phyloP scores from a whole-genome alignment of 2,888 invertebrate genomes.

The Melinaea menophilus region DNA sequence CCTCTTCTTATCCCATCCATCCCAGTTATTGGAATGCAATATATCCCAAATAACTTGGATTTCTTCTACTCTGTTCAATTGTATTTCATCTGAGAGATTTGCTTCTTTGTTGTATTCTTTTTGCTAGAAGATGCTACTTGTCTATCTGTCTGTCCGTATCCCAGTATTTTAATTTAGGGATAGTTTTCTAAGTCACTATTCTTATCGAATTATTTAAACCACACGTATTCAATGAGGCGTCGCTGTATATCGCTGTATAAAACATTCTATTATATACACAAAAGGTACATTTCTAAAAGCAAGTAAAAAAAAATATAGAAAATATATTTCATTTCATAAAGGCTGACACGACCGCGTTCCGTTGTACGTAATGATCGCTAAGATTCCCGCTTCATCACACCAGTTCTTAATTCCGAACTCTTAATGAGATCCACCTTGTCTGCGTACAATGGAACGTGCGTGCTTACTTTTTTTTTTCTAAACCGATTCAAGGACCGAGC shows the following conservation, averaged over 20 bases:
- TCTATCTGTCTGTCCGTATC: too few relatives aligned
- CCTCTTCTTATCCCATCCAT: too few relatives aligned
- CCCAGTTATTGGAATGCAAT: too few relatives aligned
- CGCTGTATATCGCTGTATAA: conserved; percentile 26
- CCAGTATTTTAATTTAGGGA: too few relatives aligned
- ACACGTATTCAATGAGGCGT: conserved; percentile 5
- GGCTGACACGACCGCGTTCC: conserved; percentile 46
- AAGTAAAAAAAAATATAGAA: conserved; percentile 36
- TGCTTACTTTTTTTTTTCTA: conserved; percentile 63
- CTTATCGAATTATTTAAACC: too few relatives aligned
- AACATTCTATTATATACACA: conserved; percentile 34
- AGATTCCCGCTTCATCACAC: conserved; percentile 69
- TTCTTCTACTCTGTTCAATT: too few relatives aligned
- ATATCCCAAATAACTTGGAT: too few relatives aligned
- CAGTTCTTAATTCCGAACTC: conserved; percentile 68
- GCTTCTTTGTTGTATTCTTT: too few relatives aligned
- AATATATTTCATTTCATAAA: conserved; percentile 42
- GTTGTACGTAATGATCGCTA: conserved; percentile 72
- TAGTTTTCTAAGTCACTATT: too few relatives aligned
- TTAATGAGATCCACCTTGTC: conserved; percentile 76
- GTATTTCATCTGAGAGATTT: too few relatives aligned
- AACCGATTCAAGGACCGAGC: conserved; percentile 56
- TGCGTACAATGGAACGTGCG: conserved; percentile 68
- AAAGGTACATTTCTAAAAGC: conserved; percentile 38
- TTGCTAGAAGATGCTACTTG: too few relatives aligned